Evolutionary conservation across 2,113 vertebrate species (phyloP), one percentile per base, ranked within the genome.

Genomic region (Saimiri boliviensis): DNA sequence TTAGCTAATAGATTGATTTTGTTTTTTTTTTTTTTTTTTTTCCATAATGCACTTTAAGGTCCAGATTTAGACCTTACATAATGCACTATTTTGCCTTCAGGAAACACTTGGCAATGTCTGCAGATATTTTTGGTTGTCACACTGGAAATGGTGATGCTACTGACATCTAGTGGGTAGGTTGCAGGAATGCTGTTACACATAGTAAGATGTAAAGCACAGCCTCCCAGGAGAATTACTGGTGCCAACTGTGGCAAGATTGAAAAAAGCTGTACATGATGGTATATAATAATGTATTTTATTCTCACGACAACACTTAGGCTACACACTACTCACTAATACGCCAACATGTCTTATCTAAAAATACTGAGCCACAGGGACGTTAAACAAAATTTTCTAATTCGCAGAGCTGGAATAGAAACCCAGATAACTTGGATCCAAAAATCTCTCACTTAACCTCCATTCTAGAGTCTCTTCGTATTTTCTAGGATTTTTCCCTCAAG

Each of bases 331-430:
- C 56, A 45, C 8, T 56, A 66, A 35, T 25, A 58, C 47, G 58
- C 66, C 21, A 93, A 63, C 23, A 1, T 11, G 49, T 77, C 91
- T 70, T 49, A 6, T 13, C 35, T 60, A 76, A 70, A 6, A 47
- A 11, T 68, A 74, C 4, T 86, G 13, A 93, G 16, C 45, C 6
- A 93, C 40, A 42, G 17, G 86, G 16, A 77, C 5, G 1, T 40
- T 77, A 63, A 47, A 7, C 37, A 91, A 49, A 80, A 63, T 42
- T 56, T 84, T 20, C 52, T 94, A 74, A 85, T 89, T 80, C 27
- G 25, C 74, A 56, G 23, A 49, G 42, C 37, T 97, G 54, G 2
- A 80, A 45, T 85, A 40, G 12, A 20, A 88, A 25, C 25, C 19
- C 25, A 30, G 13, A 19, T 47, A 40, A 45, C 42, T 17, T 76